Base-by-base conservation (phyloP, 2,888 invertebrate species). In the Melanotus villosus region DNA sequence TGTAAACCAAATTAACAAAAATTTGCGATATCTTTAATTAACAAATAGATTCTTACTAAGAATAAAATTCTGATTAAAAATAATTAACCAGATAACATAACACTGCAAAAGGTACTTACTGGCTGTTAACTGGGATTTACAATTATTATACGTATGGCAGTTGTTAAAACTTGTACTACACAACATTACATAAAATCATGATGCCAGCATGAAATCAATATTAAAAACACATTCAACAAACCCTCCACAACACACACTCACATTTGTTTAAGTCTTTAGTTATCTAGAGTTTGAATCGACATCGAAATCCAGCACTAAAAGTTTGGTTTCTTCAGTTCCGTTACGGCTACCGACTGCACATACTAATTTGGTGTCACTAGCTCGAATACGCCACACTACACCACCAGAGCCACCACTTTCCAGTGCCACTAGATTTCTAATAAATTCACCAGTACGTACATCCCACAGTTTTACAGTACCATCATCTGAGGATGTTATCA, bases 391-490 rank as follows among this genome's bases (percentile, higher is more conserved):
- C 99, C 99, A 99, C 10, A 99, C 99, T 16, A 99, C 99, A 47
- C 99, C 99, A 1, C 99, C 99, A 47, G 96, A 95, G 1, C 98
- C 98, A 19, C 98, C 98, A 75, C 97, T 97, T 70, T 94, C 93
- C 73, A 99, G 87, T 41, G 96, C 92, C 67, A 99, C 97, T 73
- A 99, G 89, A 87, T 99, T 97, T 72, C 99, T 91, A 74, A 99
- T 94, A 85, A 99, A 99, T 81, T 97, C 96, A 84, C 96, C 97
- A 62, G 97, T 98, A 83, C 93, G 93, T 50, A 99, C 93, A 86
- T 99, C 98, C 99, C 99, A 99, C 68, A 99, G 88, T 85, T 99
- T 99, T 14, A 99, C 99, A 1, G 98, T 99, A 64, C 99, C 99
- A 86, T 99, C 99, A 84, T 99, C 99, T 1, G 98, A 98, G 10